These are phyloP conservation scores for Myripristis murdjan DNA, from an alignment of 2,797 vertebrate species.

Conservation along the genomic window DNA sequence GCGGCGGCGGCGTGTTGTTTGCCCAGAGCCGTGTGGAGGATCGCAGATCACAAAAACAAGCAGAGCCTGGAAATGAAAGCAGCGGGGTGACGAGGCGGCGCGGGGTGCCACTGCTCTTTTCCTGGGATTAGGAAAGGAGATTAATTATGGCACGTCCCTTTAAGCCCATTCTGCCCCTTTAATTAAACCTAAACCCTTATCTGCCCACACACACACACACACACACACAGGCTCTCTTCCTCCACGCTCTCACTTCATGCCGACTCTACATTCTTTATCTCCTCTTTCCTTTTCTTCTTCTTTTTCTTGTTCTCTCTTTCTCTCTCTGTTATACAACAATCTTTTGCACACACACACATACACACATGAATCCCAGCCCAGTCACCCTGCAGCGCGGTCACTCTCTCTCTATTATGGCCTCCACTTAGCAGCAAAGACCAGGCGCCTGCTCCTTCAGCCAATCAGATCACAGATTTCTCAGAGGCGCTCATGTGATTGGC, in stretches of 20 bases:
- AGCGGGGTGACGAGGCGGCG: conserved; percentile 37
- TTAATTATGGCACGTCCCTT: conserved; percentile 70
- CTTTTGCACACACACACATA: neutral
- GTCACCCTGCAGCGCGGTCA: conserved; percentile 60
- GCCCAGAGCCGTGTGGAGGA: neutral
- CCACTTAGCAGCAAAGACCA: conserved; percentile 56
- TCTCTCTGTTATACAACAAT: neutral
- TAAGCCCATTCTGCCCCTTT: conserved; percentile 72
- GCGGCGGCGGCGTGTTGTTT: too few species aligned
- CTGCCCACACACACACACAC: conserved; percentile 35
- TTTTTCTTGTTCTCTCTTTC: neutral
- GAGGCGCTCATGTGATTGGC: conserved; percentile 52
- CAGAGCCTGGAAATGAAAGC: conserved; percentile 34
- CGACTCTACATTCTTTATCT: conserved; percentile 20
- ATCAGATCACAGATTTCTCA: conserved; percentile 44
- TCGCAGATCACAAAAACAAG: conserved; percentile 39
- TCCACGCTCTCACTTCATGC: neutral
- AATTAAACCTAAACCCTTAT: conserved; percentile 76
- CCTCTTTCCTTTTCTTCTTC: neutral
- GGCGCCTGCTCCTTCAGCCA: conserved; percentile 48
- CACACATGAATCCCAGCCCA: too few species aligned
- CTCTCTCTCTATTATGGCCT: conserved; percentile 52
- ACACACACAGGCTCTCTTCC: neutral
- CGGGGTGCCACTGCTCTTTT: conserved; percentile 69
- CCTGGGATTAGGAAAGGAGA: conserved; percentile 68